Percentiles rank a stretch among this genome's conserved stretches.
These are phyloP conservation scores for Coelopa frigida DNA, from an alignment of 1,140 invertebrate species.

Conservation along the genomic window DNA sequence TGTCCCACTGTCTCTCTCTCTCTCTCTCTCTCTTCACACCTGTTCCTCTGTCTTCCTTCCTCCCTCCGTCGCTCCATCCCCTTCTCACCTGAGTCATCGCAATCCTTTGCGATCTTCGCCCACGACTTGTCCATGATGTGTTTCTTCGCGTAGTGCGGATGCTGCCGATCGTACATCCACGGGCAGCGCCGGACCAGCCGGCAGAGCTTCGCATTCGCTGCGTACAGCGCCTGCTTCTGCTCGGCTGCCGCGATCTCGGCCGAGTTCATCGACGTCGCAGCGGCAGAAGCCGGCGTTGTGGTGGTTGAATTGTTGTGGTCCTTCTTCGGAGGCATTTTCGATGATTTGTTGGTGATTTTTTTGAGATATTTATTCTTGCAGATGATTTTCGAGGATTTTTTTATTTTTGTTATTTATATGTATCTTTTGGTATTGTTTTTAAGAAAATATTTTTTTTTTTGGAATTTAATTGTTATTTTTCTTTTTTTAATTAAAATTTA, in stretches of 20 bases:
- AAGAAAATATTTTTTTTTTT: too few relatives aligned
- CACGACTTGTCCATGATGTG: constrained; percentile 10
- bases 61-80: too few relatives aligned
- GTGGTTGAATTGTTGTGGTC: not conserved
- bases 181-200: constrained; percentile 8
- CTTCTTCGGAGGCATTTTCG: not conserved
- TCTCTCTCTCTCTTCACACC: too few relatives aligned
- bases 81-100: constrained; percentile 10
- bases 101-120: constrained; percentile 9
- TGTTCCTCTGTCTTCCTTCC: too few relatives aligned
- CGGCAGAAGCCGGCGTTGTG: not conserved
- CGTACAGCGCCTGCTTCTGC: not conserved
- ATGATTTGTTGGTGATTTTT: not conserved
- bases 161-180: constrained; percentile 12
- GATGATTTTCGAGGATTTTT: too few relatives aligned
- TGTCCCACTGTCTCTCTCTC: too few relatives aligned
- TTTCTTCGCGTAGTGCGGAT: constrained; percentile 8
- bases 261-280: not conserved
- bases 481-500: too few relatives aligned
- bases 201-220: constrained; percentile 9
- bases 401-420: too few relatives aligned
- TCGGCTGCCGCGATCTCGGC: not conserved
- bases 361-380: not conserved
- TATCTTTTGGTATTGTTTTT: too few relatives aligned
- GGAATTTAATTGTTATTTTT: too few relatives aligned